Conservation (phyloP, 2,113 vertebrate genomes). For the Apaloderma vittatum region DNA sequence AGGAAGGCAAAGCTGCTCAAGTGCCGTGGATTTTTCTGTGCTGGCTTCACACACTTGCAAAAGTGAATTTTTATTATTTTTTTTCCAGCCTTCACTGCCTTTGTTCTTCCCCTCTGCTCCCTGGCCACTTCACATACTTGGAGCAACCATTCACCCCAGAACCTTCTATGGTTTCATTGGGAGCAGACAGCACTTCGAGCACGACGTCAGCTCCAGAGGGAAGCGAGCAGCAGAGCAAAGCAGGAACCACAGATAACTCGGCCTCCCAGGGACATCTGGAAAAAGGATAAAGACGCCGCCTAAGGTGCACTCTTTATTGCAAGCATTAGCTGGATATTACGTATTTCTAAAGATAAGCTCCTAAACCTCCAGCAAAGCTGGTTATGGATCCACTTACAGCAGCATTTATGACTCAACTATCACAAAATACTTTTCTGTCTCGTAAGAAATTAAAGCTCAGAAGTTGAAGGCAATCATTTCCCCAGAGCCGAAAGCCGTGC, state of each 20-base stretch:
- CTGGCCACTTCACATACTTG: fast-evolving
- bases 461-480: neutral
- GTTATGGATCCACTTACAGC: neutral
- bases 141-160: neutral
- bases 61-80: neutral
- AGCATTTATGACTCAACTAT: neutral
- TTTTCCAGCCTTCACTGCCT: fast-evolving
- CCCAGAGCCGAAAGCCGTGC: neutral
- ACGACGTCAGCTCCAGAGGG: neutral
- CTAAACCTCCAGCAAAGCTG: slow-evolving; percentile 34
- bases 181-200: neutral
- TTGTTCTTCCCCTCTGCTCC: neutral
- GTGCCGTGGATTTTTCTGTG: fast-evolving
- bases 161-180: too few relatives aligned
- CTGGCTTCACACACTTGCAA: neutral
- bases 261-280: neutral
- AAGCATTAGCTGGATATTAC: neutral
- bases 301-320: neutral
- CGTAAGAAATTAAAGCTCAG: neutral
- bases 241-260: neutral
- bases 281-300: slow-evolving; percentile 13
- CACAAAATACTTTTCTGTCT: neutral
- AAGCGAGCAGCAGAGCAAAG: neutral
- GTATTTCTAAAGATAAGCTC: slow-evolving; percentile 25
- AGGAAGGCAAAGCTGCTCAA: neutral